Percentiles rank a stretch among this genome's conserved stretches.
Evolutionary conservation across 2,797 vertebrate genomes (phyloP).

Genomic region (Betta splendens): DNA sequence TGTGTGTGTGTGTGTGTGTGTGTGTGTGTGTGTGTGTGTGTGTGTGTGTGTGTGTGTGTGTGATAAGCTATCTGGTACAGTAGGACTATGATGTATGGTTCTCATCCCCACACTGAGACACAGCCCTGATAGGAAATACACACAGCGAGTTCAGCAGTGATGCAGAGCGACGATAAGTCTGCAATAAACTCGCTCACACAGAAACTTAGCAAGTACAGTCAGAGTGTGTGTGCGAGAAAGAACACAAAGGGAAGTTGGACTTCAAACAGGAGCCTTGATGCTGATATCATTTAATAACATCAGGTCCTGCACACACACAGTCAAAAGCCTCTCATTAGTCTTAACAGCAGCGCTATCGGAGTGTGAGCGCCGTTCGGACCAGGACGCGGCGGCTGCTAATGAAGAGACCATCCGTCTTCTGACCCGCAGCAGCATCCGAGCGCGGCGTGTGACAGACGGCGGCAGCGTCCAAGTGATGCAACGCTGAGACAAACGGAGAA

Average conservation of each 20-base stretch:
- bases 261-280: constrained; percentile 76
- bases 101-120: constrained; percentile 60
- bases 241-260: constrained; percentile 66
- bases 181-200: constrained; percentile 52
- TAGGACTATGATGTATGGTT: constrained; percentile 63
- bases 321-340: constrained; percentile 29
- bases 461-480: constrained; percentile 28
- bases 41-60: constrained; percentile 24
- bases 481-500: constrained; percentile 26
- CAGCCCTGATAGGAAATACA: constrained; percentile 50
- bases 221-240: neutral
- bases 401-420: constrained; percentile 15
- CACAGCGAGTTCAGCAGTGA: constrained; percentile 35
- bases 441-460: neutral
- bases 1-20: constrained; percentile 19
- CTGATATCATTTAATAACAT: constrained; percentile 83
- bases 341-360: constrained; percentile 16
- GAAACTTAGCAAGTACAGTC: constrained; percentile 31
- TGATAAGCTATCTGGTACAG: constrained; percentile 65
- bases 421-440: too few relatives aligned
- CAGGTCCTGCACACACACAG: constrained; percentile 53
- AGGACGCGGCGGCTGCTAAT: constrained; percentile 6
- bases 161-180: constrained; percentile 50
- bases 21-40: constrained; percentile 4
- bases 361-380: too few relatives aligned